Conservation (phyloP, 2,888 invertebrate genomes). For the Perizoma affinitatum region DNA sequence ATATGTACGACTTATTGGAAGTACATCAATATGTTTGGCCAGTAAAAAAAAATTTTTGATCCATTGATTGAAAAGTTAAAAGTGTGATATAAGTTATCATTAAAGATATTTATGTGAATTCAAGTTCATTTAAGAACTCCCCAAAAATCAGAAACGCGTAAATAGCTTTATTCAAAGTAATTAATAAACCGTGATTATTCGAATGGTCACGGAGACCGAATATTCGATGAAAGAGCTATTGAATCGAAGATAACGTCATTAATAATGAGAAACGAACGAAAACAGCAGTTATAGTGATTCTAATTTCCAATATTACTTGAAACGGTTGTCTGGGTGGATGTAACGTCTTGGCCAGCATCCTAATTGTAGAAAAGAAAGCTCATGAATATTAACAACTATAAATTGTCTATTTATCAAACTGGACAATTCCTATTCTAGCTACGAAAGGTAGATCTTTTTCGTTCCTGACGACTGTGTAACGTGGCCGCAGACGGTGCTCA, state of each 20-base stretch:
- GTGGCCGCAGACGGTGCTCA: too few species aligned
- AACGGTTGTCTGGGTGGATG: constrained; percentile 7
- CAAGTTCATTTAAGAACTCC: constrained; percentile 4
- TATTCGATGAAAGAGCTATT: constrained; percentile 43
- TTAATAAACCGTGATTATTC: constrained; percentile 50
- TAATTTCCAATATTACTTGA: constrained; percentile 32
- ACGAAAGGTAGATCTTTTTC: constrained; percentile 2
- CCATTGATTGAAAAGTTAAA: too few species aligned
- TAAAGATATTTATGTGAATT: too few species aligned
- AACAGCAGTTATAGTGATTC: constrained; percentile 33
- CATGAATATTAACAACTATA: too few species aligned
- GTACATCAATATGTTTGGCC: too few species aligned
- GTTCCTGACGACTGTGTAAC: neutral
- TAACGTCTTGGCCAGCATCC: constrained; percentile 42
- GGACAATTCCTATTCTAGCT: neutral
- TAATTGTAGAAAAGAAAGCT: constrained; percentile 34
- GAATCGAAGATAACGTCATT: constrained; percentile 39
- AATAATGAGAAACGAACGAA: constrained; percentile 41
- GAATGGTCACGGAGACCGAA: constrained; percentile 42
- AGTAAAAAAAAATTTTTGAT: too few species aligned
- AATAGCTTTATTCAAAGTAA: constrained; percentile 40
- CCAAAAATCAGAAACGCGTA: constrained; percentile 22
- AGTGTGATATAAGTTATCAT: too few species aligned
- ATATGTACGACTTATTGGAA: neutral
- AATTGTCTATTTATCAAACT: constrained; percentile 25